Percentiles rank a stretch among this genome's conserved stretches.
These are phyloP conservation scores for Chloroceryle amazona DNA, from an alignment of 2,797 vertebrate genomes.

Conservation along the genomic window DNA sequence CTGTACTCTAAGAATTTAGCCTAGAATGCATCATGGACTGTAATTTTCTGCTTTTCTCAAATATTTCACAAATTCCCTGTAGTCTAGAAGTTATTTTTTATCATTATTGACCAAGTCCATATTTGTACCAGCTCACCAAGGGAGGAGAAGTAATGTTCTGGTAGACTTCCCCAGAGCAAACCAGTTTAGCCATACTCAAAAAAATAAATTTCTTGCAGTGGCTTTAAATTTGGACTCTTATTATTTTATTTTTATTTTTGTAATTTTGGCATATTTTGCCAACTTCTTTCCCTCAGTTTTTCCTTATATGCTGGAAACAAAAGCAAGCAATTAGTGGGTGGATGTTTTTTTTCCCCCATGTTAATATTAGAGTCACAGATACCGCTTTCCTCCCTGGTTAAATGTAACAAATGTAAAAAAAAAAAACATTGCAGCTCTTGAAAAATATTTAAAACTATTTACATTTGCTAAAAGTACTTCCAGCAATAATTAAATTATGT, in stretches of 20 bases:
- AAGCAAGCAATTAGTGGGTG: not conserved
- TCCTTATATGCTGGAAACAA: not conserved
- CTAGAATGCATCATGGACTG: not conserved
- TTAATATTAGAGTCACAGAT: not conserved
- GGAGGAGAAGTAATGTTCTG: not conserved
- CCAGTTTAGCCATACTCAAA: not conserved
- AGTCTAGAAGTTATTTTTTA: not conserved
- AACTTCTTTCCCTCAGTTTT: not conserved
- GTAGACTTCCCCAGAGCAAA: not conserved
- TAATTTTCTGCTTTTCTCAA: not conserved
- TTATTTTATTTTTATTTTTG: not conserved
- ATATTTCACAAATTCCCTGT: not conserved
- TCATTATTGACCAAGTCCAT: not conserved
- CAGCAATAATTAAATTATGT: conserved; percentile 21
- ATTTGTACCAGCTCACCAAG: not conserved
- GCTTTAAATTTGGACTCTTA: too few relatives aligned
- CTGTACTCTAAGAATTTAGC: not conserved
- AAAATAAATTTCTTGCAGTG: not conserved
- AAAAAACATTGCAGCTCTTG: not conserved
- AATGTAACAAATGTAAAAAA: not conserved
- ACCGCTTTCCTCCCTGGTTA: not conserved
- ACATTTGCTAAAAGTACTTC: not conserved
- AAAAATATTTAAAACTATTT: not conserved
- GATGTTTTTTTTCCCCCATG: accelerated
- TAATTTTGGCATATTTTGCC: not conserved